Evolutionary conservation across 1,140 invertebrate genomes (phyloP), one percentile per base, ranked within the genome.

Genomic region (Aporrectodea caliginosa): DNA sequence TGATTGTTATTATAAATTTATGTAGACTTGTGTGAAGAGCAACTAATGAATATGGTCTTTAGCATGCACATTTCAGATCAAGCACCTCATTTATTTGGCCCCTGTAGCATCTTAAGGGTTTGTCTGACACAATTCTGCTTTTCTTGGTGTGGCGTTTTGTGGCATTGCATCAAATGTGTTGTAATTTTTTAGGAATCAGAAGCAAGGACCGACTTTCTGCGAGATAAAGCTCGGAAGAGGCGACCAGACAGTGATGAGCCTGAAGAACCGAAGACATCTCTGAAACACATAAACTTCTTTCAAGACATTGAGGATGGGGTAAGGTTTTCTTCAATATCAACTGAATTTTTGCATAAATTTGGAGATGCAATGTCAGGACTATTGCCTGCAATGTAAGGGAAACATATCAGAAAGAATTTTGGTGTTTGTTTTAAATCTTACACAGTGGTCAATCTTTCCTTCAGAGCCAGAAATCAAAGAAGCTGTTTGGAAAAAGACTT

Each of bases 271-370:
- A 6, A 1, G 2, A 16, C 29, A 30, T n/a, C 35, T 69, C 35
- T 87, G 58, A 90, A 90, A 58, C 94, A 97, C 89, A 90, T 98
- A 0, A 97, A 98, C 88, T 93, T 98, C 81, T 99, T 99, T 89
- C 89, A 92, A 83, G 94, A 97, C 75, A 86, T 96, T 73, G 95
- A 97, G 89, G 89, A 92, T 81, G 93, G 89, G 80, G 89, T 76
- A 58, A 58, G 35, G 16, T 76, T 76, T 16, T 58, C 12, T 16
- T 71, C 12, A 30, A 1, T 16, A 1, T 1, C 30, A 30, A 14
- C 1, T 12, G 2, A 16, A 2, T 30, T 71, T 71, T 22, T 16
- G 14, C 14, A 16, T 68, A 68, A 16, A 68, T 68, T 68, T 14
- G 14, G 14, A n/a, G n/a, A 68, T 68, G 58, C 58, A 68, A 68